Conservation (phyloP, 2,888 invertebrate species). For the Conomelus anceps region DNA sequence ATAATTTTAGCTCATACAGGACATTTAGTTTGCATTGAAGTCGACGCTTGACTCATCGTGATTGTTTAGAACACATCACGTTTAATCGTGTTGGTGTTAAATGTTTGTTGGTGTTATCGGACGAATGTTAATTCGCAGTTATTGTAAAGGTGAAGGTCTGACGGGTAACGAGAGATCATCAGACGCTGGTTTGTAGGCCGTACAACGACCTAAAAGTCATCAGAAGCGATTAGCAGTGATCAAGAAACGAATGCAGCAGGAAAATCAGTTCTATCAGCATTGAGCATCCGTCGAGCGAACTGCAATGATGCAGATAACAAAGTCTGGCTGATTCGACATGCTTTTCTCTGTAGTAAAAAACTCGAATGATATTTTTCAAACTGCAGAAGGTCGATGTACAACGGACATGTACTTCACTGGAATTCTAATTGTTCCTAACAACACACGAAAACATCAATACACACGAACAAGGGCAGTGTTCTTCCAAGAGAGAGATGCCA, state of each 20-base stretch:
- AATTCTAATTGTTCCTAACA: neutral
- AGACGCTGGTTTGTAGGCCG: neutral
- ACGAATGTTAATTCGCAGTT: neutral
- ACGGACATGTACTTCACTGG: neutral
- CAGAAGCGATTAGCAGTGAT: neutral
- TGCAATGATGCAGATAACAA: neutral
- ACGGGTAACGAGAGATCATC: neutral
- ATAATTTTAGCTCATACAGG: neutral
- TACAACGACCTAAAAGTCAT: neutral
- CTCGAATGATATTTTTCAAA: neutral
- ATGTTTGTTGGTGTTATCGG: neutral
- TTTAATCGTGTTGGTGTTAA: neutral
- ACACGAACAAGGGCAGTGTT: too few relatives aligned
- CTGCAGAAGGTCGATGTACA: neutral
- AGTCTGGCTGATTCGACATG: neutral
- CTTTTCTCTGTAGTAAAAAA: neutral
- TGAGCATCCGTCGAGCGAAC: too few relatives aligned
- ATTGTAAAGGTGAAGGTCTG: neutral
- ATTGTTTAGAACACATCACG: neutral
- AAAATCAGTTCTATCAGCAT: neutral
- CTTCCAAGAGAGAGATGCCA: too few relatives aligned
- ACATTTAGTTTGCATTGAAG: neutral
- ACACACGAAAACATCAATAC: neutral
- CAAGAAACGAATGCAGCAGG: neutral
- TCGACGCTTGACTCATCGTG: neutral